Evolutionary conservation across 2,888 invertebrate genomes (phyloP).

Genomic region (Nomada flava): DNA sequence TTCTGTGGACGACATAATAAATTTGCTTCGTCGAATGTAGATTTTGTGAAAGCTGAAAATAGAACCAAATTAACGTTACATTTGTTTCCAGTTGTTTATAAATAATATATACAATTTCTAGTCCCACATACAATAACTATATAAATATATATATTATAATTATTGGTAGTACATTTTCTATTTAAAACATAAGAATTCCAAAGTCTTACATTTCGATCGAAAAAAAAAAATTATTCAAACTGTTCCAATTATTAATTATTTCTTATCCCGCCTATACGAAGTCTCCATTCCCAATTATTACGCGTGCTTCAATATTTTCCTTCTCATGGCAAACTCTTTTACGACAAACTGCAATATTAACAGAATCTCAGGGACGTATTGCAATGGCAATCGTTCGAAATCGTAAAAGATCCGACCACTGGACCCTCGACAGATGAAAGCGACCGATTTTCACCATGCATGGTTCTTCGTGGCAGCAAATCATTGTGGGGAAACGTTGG

Average conservation of each 20-base stretch:
- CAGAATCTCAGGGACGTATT: neutral
- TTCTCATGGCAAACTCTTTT: neutral
- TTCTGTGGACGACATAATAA: neutral
- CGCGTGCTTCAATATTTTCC: no score
- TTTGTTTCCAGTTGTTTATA: no score
- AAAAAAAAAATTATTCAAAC: no score
- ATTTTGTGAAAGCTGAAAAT: neutral
- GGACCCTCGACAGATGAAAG: neutral
- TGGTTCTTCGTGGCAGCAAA: constrained; percentile 10
- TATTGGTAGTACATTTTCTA: no score
- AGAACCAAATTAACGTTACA: neutral
- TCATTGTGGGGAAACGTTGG: constrained; percentile 34
- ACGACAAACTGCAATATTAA: neutral
- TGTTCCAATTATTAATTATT: no score
- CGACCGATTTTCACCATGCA: constrained; percentile 2
- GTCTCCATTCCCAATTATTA: no score
- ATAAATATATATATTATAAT: no score
- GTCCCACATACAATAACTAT: no score
- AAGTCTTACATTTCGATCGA: no score
- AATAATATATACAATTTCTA: no score
- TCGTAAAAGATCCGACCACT: neutral
- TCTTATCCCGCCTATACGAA: no score
- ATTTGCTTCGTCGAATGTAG: neutral
- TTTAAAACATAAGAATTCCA: no score
- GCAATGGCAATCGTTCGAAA: neutral